Conservation (phyloP, 2,797 vertebrate genomes). For the Chaenodraco wilsoni region DNA sequence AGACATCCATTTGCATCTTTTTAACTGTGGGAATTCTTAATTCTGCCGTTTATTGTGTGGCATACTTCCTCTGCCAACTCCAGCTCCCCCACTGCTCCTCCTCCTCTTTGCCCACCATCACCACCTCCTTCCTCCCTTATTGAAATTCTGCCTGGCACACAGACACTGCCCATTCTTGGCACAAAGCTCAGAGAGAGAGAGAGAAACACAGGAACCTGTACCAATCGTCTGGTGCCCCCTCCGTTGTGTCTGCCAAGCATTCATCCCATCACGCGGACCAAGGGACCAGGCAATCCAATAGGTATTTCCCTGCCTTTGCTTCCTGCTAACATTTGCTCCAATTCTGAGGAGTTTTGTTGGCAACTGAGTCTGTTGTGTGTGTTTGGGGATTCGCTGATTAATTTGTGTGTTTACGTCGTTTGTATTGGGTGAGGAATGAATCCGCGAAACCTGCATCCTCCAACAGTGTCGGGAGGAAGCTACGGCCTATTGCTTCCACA, state of each 20-base stretch:
- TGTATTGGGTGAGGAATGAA: slow-evolving; percentile 53
- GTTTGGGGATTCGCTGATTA: slow-evolving; percentile 71
- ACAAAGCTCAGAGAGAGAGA: slow-evolving; percentile 74
- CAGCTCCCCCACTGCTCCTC: slow-evolving; percentile 62
- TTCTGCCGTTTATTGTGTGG: slow-evolving; percentile 74
- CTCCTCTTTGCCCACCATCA: slow-evolving; percentile 66
- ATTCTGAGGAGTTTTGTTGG: slow-evolving; percentile 66
- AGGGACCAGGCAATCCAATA: slow-evolving; percentile 73
- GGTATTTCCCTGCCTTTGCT: slow-evolving; percentile 78
- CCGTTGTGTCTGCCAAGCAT: slow-evolving; percentile 79
- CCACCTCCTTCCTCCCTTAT: slow-evolving; percentile 82
- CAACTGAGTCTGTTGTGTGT: slow-evolving; percentile 41
- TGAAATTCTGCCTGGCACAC: slow-evolving; percentile 86
- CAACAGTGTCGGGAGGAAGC: slow-evolving; percentile 43
- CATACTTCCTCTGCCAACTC: slow-evolving; percentile 77
- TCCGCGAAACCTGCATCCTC: slow-evolving; percentile 49
- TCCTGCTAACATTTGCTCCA: slow-evolving; percentile 68
- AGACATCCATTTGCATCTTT: slow-evolving; percentile 59
- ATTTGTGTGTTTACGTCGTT: slow-evolving; percentile 72
- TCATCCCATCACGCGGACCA: slow-evolving; percentile 75
- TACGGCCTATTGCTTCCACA: slow-evolving; percentile 60
- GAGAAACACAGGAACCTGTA: slow-evolving; percentile 74
- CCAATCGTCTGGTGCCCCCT: slow-evolving; percentile 77
- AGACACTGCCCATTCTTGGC: slow-evolving; percentile 85
- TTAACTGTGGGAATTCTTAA: slow-evolving; percentile 68